Conservation (phyloP, 2,888 invertebrate genomes). For the Agriopis leucophaearia region DNA sequence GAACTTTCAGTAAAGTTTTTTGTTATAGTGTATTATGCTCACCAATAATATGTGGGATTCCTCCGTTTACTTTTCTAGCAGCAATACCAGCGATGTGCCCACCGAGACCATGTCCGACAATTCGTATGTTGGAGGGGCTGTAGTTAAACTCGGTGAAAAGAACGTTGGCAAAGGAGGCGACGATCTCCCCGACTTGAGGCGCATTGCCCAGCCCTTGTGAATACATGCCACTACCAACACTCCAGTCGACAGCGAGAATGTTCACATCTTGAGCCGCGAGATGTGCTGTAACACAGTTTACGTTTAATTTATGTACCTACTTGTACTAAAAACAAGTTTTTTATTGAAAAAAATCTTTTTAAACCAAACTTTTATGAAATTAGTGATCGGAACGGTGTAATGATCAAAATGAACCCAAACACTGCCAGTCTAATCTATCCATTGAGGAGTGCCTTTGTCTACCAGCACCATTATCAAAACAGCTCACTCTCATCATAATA, state of each 20-base stretch:
- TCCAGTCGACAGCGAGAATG: slow-evolving; percentile 79
- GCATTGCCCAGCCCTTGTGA: slow-evolving; percentile 69
- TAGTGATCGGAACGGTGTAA: too few relatives aligned
- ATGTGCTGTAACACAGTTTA: slow-evolving; percentile 58
- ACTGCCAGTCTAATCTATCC: too few relatives aligned
- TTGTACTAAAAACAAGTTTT: too few relatives aligned
- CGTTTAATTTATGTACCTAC: too few relatives aligned
- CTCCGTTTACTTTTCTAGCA: slow-evolving; percentile 59
- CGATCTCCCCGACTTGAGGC: slow-evolving; percentile 64
- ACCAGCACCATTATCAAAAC: too few relatives aligned
- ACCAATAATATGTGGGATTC: slow-evolving; percentile 72
- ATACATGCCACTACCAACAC: slow-evolving; percentile 61
- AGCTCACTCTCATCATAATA: too few relatives aligned
- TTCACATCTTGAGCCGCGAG: slow-evolving; percentile 68
- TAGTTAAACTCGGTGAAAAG: slow-evolving; percentile 65
- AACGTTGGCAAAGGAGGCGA: slow-evolving; percentile 75
- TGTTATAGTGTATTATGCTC: slow-evolving; percentile 36
- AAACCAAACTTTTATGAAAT: too few relatives aligned
- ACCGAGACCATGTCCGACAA: slow-evolving; percentile 75
- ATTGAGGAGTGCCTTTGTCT: too few relatives aligned
- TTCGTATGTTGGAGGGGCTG: slow-evolving; percentile 58
- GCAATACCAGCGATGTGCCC: slow-evolving; percentile 80
- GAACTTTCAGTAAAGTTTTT: too few relatives aligned
- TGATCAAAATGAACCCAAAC: too few relatives aligned
- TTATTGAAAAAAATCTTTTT: too few relatives aligned